These are phyloP conservation scores for Conus ventricosus DNA, from an alignment of 1,140 invertebrate genomes.

Conservation along the genomic window DNA sequence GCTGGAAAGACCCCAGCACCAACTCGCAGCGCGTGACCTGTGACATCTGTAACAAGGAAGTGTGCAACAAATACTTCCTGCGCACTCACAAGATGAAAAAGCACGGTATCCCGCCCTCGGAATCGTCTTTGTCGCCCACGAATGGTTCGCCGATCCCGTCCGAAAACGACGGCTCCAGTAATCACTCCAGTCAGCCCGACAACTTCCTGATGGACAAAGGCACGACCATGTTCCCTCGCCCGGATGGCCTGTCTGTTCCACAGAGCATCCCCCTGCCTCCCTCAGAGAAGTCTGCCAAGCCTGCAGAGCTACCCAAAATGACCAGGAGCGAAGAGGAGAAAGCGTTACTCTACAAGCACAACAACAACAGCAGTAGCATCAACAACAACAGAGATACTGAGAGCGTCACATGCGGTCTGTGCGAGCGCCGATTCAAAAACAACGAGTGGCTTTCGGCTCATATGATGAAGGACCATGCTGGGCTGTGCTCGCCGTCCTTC, in stretches of 20 bases:
- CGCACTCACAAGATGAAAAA: constrained; percentile 96
- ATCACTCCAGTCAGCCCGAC: constrained; percentile 65
- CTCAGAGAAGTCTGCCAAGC: constrained; percentile 38
- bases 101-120: constrained; percentile 85
- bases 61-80: constrained; percentile 95
- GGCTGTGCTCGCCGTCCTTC: constrained; percentile 39
- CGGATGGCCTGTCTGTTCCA: constrained; percentile 8
- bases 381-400: constrained; percentile 52
- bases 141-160: constrained; percentile 75
- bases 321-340: constrained; percentile 43
- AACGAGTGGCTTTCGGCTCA: constrained; percentile 93
- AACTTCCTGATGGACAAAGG: constrained; percentile 53
- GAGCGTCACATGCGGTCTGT: constrained; percentile 83
- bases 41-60: constrained; percentile 99
- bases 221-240: constrained; percentile 22
- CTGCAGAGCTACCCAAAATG: constrained; percentile 40
- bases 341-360: constrained; percentile 20
- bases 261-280: constrained; percentile 44
- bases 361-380: constrained; percentile 31
- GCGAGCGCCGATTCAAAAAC: constrained; percentile 90
- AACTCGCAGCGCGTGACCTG: constrained; percentile 91
- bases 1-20: constrained; percentile 70
- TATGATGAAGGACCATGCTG: constrained; percentile 87
- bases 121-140: constrained; percentile 69
- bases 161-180: constrained; percentile 65